A percentile compares a stretch with the other conserved stretches of the same genome.
phyloP scores from a whole-genome alignment of 1,140 invertebrate species.

The Drosophila willistoni region DNA sequence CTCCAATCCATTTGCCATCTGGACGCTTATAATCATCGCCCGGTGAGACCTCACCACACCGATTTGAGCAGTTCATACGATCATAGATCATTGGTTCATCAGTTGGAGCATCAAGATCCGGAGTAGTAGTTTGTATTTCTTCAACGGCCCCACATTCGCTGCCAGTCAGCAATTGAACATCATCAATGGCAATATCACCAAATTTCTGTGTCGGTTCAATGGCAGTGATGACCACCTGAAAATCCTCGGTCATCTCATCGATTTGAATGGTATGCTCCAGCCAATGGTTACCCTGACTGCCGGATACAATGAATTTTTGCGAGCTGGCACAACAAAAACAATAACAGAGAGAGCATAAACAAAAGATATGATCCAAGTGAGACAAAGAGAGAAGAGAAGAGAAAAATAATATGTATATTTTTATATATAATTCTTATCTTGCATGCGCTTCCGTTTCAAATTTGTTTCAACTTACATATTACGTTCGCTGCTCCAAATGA shows the following conservation, averaged over 20 bases:
- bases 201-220: slow-evolving; percentile 39
- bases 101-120: slow-evolving; percentile 18
- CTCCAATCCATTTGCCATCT: slow-evolving; percentile 6
- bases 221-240: slow-evolving; percentile 69
- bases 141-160: slow-evolving; percentile 43
- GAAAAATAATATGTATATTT: not conserved
- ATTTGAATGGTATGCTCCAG: slow-evolving; percentile 69
- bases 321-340: slow-evolving; percentile 22
- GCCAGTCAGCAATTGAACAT: slow-evolving; percentile 71
- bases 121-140: slow-evolving; percentile 37
- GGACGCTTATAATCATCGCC: too few species aligned
- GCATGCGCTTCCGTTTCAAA: slow-evolving; percentile 10
- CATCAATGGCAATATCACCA: slow-evolving; percentile 79
- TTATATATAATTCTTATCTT: slow-evolving; percentile 17
- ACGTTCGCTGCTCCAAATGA: slow-evolving; percentile 40
- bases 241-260: slow-evolving; percentile 67
- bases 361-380: not conserved
- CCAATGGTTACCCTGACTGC: slow-evolving; percentile 64
- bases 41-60: slow-evolving; percentile 41
- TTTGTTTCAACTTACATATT: slow-evolving; percentile 37
- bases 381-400: not conserved
- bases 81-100: slow-evolving; percentile 32
- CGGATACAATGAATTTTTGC: slow-evolving; percentile 43
- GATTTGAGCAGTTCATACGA: slow-evolving; percentile 53
- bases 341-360: not conserved